Base-by-base conservation (phyloP, 2,797 vertebrate genomes). In the Melanotaenia pygmaea region DNA sequence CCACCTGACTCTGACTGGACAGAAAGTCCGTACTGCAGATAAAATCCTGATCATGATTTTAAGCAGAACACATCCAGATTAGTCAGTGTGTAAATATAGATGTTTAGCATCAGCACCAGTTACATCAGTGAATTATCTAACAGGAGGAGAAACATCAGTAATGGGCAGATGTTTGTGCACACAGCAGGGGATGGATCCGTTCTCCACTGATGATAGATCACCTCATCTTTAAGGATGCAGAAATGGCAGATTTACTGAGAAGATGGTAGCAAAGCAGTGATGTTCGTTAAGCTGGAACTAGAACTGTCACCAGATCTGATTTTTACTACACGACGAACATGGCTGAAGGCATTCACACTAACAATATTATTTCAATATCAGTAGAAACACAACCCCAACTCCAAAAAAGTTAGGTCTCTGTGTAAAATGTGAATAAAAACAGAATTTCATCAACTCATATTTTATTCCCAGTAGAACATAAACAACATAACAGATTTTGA, bases 131-230 rank as follows among this genome's bases (percentile, higher is more conserved):
- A 74, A 67, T 84, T 45, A 74, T 68, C 66, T 64, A 70, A 80
- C 72, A 70, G 56, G 32, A 34, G 68, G 40, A n/a, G 2, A 11
- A 80, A 80, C 79, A 82, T 85, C 76, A 84, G 76, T 24, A 59
- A 67, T 40, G 34, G 83, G 78, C 84, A 87, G 81, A 88, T 89
- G 78, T 82, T 79, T 40, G 18, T 59, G 16, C 67, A 32, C 64
- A 57, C 66, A 35, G 67, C 14, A 6, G 64, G 62, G 74, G 68
- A 38, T 37, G 18, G 35, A 62, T 35, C 6, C 40, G 51, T 57
- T 71, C 60, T 76, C 71, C 59, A 66, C 50, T 7, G 0, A 26
- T 68, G 64, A 51, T 37, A 59, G n/a, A 58, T 70, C 57, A 70
- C 67, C 28, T 28, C 22, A 18, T 54, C 59, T 77, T 64, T 63